phyloP scores from a whole-genome alignment of 2,888 invertebrate genomes.

The Sphaerophoria rueppellii region DNA sequence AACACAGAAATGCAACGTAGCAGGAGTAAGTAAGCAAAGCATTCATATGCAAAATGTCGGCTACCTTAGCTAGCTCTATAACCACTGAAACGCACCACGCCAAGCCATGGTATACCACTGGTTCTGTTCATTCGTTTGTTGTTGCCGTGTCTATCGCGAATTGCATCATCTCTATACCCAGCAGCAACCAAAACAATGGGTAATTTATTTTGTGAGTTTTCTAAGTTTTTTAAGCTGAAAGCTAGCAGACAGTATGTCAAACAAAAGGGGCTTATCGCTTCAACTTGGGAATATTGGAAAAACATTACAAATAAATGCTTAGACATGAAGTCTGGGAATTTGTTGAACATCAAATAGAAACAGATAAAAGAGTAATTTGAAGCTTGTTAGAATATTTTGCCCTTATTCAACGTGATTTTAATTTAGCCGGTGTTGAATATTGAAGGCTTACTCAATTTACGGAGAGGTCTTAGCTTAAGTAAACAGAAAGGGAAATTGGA shows the following conservation, averaged over 20 bases:
- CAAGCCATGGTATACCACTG: neutral
- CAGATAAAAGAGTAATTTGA: too few species aligned
- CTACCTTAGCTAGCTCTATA: constrained; percentile 11
- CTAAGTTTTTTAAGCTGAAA: constrained; percentile 12
- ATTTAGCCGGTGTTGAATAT: too few species aligned
- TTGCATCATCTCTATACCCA: constrained; percentile 13
- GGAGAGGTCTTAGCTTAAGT: too few species aligned
- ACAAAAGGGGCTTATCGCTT: constrained; percentile 1
- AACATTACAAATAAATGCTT: neutral
- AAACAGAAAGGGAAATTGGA: too few species aligned
- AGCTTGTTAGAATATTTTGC: too few species aligned
- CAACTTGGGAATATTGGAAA: constrained; percentile 5
- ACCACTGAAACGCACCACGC: neutral
- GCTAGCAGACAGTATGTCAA: constrained; percentile 48
- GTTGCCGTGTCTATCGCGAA: constrained; percentile 44
- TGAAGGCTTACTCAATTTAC: too few species aligned
- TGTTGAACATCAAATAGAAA: too few species aligned
- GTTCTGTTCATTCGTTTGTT: neutral
- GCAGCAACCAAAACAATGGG: constrained; percentile 54
- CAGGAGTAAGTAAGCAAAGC: constrained; percentile 13
- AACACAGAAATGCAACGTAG: constrained; percentile 23
- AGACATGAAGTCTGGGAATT: neutral
- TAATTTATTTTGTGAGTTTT: constrained; percentile 62
- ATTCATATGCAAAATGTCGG: constrained; percentile 67
- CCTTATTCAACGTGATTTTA: too few species aligned